phyloP scores from a whole-genome alignment of 2,888 invertebrate genomes.

The Chironomus tentans region DNA sequence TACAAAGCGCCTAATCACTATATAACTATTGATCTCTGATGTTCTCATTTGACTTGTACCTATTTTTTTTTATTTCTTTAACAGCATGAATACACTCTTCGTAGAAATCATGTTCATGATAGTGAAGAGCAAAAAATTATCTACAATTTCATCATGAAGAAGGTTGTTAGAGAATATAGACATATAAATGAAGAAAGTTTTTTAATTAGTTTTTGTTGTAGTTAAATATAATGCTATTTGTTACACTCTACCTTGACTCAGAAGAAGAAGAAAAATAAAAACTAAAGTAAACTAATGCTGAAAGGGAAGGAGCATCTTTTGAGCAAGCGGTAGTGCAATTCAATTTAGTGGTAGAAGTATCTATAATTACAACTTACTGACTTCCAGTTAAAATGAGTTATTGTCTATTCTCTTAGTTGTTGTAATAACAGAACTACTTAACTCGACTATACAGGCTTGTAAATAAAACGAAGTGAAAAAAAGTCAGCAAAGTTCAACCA shows the following conservation, averaged over 20 bases:
- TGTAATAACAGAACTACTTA: neutral
- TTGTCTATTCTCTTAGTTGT: neutral
- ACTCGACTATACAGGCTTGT: neutral
- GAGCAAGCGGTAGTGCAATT: neutral
- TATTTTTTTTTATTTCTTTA: neutral
- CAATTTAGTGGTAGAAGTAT: neutral
- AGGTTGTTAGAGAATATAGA: neutral
- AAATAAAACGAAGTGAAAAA: neutral
- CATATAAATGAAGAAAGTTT: conserved; percentile 14
- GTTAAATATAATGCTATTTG: neutral
- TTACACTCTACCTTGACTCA: too few relatives aligned
- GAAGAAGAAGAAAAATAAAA: too few relatives aligned
- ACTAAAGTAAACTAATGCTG: neutral
- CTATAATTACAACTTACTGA: neutral
- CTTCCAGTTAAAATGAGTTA: neutral
- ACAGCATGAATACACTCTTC: neutral
- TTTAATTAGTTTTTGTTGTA: conserved; percentile 22
- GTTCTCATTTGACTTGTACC: conserved; percentile 23
- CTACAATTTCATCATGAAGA: conserved; percentile 18
- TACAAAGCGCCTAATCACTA: conserved; percentile 11
- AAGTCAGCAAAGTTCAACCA: neutral
- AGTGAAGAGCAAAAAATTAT: neutral
- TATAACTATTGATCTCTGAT: conserved; percentile 21
- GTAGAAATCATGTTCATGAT: neutral
- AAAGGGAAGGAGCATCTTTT: neutral